These are phyloP conservation scores for Menidia menidia DNA, from an alignment of 2,797 vertebrate genomes.

Conservation along the genomic window DNA sequence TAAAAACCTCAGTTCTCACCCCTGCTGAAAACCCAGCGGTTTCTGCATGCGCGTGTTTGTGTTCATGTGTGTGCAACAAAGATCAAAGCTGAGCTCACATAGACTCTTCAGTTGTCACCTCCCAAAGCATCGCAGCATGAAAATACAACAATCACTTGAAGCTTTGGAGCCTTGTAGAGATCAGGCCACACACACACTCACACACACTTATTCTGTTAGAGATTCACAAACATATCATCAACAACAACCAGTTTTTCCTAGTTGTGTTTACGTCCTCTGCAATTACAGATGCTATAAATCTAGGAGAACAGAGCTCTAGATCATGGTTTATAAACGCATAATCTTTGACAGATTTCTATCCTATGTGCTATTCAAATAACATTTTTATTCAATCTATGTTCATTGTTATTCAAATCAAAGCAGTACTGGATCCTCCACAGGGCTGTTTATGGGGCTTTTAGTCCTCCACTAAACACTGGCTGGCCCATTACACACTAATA, in stretches of 20 bases:
- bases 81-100: slow-evolving; percentile 11
- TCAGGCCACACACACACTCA: background rate
- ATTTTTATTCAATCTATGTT: too few species aligned
- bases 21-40: slow-evolving; percentile 34
- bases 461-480: slow-evolving; percentile 14
- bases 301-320: too few species aligned
- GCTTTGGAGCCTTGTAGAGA: slow-evolving; percentile 13
- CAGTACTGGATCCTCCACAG: too few species aligned
- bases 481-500: slow-evolving; percentile 53
- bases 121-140: slow-evolving; percentile 30
- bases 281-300: too few species aligned
- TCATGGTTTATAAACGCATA: too few species aligned
- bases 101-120: slow-evolving; percentile 13
- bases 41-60: slow-evolving; percentile 22
- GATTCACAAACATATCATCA: too few species aligned
- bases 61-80: slow-evolving; percentile 23
- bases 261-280: too few species aligned
- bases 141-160: slow-evolving; percentile 30
- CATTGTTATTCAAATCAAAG: too few species aligned
- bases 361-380: too few species aligned
- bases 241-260: too few species aligned
- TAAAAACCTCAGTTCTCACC: slow-evolving; percentile 26
- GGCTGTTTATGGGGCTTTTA: background rate
- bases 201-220: too few species aligned
- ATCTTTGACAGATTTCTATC: too few species aligned